Evolutionary conservation across 2,888 invertebrate genomes (phyloP).

Genomic region (Himalopsyche anomala): DNA sequence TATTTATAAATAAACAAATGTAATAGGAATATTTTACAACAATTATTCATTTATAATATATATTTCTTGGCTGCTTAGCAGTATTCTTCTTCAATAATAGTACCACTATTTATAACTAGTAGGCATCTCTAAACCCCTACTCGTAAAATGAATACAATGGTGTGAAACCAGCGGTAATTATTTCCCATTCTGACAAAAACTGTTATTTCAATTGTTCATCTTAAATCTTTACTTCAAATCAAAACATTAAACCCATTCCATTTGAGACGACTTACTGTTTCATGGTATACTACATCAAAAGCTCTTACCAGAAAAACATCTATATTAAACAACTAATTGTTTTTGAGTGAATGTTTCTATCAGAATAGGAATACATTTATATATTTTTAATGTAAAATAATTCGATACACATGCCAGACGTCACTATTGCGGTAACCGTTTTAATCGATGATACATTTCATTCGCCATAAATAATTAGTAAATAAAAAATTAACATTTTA

Average conservation of each 20-base stretch:
- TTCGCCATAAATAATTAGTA: too few species aligned
- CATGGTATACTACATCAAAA: slow-evolving; percentile 18
- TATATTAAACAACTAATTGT: slow-evolving; percentile 7
- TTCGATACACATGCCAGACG: background rate
- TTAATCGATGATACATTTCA: background rate
- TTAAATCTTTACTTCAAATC: background rate
- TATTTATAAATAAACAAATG: slow-evolving; percentile 73
- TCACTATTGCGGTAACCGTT: background rate
- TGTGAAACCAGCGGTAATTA: slow-evolving; percentile 20
- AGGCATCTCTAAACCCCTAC: slow-evolving; percentile 62
- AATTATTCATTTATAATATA: slow-evolving; percentile 76
- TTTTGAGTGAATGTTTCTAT: slow-evolving; percentile 27
- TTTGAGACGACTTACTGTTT: slow-evolving; percentile 5
- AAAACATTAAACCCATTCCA: slow-evolving; percentile 18
- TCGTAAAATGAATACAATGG: slow-evolving; percentile 57
- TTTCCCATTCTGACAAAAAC: slow-evolving; percentile 42
- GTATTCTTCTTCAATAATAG: slow-evolving; percentile 57
- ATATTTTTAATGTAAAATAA: background rate
- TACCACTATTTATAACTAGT: slow-evolving; percentile 66
- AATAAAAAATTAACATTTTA: background rate
- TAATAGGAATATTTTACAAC: slow-evolving; percentile 75
- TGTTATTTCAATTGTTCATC: background rate
- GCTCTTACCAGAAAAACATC: slow-evolving; percentile 35
- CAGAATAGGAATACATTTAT: slow-evolving; percentile 39
- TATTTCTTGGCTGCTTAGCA: slow-evolving; percentile 71